Evolutionary conservation across 2,113 vertebrate species (phyloP).

Genomic region (Panurus biarmicus): DNA sequence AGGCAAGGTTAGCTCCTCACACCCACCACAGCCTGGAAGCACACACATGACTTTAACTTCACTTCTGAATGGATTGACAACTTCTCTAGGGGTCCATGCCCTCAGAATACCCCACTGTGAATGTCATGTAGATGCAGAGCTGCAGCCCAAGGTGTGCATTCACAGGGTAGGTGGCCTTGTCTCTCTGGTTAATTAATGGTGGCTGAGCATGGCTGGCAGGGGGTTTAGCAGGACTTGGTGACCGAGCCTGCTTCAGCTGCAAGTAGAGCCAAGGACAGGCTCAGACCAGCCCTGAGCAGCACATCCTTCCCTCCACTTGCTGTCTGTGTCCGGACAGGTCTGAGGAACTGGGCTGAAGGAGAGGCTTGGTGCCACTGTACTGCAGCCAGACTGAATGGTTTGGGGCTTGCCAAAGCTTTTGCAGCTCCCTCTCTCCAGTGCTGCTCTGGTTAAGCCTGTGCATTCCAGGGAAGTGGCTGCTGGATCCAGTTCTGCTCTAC

Average conservation of each 20-base stretch:
- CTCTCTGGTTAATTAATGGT: background rate
- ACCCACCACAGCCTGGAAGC: background rate
- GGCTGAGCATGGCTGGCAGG: background rate
- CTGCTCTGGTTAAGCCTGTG: background rate
- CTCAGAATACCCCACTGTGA: background rate
- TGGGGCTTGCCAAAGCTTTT: background rate
- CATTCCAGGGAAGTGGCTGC: background rate
- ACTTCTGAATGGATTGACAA: background rate
- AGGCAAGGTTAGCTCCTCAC: background rate
- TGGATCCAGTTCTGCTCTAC: background rate
- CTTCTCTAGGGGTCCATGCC: background rate
- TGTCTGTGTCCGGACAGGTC: background rate
- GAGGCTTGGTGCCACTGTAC: fast-evolving
- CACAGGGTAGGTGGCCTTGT: fast-evolving
- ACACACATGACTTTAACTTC: background rate
- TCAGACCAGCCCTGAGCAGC: background rate
- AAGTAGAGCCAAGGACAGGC: background rate
- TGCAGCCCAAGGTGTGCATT: fast-evolving
- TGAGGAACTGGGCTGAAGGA: background rate
- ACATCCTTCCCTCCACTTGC: background rate
- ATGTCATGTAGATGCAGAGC: background rate
- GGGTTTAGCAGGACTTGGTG: background rate
- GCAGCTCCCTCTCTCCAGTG: background rate
- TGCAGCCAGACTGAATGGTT: fast-evolving
- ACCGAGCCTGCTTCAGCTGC: fast-evolving